Percentiles rank a stretch among this genome's conserved stretches.
phyloP scores from a whole-genome alignment of 2,888 invertebrate genomes.

The Ormyrus pomaceus region DNA sequence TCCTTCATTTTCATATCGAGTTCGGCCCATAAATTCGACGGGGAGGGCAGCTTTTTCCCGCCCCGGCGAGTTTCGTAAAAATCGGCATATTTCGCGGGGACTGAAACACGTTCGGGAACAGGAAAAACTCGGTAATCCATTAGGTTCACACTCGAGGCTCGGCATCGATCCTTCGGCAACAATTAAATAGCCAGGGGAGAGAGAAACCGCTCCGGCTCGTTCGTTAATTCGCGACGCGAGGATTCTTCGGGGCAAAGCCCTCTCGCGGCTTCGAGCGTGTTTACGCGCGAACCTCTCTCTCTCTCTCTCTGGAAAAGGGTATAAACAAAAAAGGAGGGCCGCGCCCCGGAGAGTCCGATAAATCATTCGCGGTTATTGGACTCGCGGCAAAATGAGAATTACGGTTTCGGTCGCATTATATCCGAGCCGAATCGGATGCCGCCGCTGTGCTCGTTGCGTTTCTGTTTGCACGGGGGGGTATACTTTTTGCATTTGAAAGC shows the following conservation, averaged over 20 bases:
- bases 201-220: neutral
- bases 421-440: slow-evolving; percentile 1
- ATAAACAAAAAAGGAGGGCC: slow-evolving; percentile 24
- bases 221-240: slow-evolving; percentile 20
- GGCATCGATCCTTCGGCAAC: no score
- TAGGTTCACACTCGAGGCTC: no score
- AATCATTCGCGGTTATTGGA: slow-evolving; percentile 50
- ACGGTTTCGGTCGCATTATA: slow-evolving; percentile 21
- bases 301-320: slow-evolving; percentile 3
- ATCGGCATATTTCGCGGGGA: no score
- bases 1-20: no score
- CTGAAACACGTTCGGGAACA: no score
- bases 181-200: no score
- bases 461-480: slow-evolving; percentile 16
- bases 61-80: no score
- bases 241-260: neutral
- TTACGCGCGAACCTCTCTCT: neutral
- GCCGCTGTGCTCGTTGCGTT: neutral
- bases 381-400: slow-evolving; percentile 40
- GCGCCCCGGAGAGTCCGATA: slow-evolving; percentile 25
- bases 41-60: no score
- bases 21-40: no score
- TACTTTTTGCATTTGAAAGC: neutral
- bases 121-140: no score
- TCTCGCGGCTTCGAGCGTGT: neutral